Evolutionary conservation across 2,888 invertebrate genomes (phyloP), one percentile per base, ranked within the genome.

Genomic region (Gonocerus acuteangulatus): DNA sequence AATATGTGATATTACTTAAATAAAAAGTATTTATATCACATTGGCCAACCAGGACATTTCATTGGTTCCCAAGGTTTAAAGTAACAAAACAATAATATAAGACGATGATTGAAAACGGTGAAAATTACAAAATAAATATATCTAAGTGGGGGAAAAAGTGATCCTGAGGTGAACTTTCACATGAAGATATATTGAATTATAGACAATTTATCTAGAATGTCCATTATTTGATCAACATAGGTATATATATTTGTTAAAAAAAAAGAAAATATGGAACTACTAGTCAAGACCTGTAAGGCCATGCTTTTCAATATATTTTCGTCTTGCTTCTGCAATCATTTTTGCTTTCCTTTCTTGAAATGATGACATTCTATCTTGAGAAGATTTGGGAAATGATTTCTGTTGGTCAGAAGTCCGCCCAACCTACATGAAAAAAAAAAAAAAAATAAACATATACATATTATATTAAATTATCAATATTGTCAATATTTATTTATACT

Each of bases 311-410:
- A 89, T 83, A 72, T 90, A 92, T 71, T 83, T 80, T 73, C 80
- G 79, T 65, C 89, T 77, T 1, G 91, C 89, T 66, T 82, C 84
- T 15, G 85, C 85, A 64, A 91, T 83, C 78, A 92, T 83, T 70
- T 82, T 81, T 52, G 82, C 79, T 73, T 91, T 92, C 62, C 85
- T 76, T 71, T 90, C 89, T 69, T 87, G 85, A 74, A 89, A 88
- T 65, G 88, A 85, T 68, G 83, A 74, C 71, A 83, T 85, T 19
- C 88, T 74, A 67, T 85, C 85, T 45, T 76, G 76, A 0, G 82
- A 80, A 9, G 77, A 63, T 58, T 65, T 65, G 34, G 63, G 45
- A 56, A 65, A 65, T 42, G 56, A 36, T 36, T 52, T 52, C 36
- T 34, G 21, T 19, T 13, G 52, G 19, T 52, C 39, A 15, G 15